phyloP scores from a whole-genome alignment of 2,113 vertebrate genomes.

The Okapia johnstoni region DNA sequence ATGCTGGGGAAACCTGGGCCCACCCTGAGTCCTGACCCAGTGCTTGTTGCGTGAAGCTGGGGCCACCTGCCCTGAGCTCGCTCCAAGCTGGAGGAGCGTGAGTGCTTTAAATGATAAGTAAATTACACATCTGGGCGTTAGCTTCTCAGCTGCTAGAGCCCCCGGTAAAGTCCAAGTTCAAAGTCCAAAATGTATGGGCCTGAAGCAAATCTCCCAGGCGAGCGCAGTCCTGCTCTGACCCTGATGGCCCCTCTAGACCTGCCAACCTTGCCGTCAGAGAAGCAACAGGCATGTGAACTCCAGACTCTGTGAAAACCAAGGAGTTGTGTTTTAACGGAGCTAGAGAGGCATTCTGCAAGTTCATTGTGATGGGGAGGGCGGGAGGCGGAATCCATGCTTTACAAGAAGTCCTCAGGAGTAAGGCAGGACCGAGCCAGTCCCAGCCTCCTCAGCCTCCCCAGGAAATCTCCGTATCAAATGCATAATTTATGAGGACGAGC shows the following conservation, averaged over 20 bases:
- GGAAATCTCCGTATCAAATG: conserved; percentile 46
- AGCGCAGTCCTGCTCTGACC: background rate
- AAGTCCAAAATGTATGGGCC: background rate
- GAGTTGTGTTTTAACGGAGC: background rate
- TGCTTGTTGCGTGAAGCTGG: fast-evolving
- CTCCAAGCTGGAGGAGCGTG: fast-evolving
- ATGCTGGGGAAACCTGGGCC: background rate
- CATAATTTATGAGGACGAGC: conserved; percentile 70
- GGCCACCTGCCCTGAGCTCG: fast-evolving
- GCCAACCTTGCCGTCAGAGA: fast-evolving
- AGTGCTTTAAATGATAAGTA: background rate
- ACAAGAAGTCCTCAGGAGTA: background rate
- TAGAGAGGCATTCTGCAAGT: background rate
- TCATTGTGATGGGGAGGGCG: background rate
- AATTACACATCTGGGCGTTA: fast-evolving
- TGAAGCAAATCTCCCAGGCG: fast-evolving
- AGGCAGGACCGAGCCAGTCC: background rate
- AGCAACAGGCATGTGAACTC: background rate
- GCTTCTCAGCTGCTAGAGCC: background rate
- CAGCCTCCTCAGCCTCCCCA: conserved; percentile 35
- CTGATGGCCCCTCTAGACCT: fast-evolving
- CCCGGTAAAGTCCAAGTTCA: background rate
- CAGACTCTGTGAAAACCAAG: background rate
- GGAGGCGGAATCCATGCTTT: fast-evolving
- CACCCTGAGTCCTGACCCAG: background rate